Base-by-base conservation (phyloP, 2,888 invertebrate species). In the Hyalella azteca region DNA sequence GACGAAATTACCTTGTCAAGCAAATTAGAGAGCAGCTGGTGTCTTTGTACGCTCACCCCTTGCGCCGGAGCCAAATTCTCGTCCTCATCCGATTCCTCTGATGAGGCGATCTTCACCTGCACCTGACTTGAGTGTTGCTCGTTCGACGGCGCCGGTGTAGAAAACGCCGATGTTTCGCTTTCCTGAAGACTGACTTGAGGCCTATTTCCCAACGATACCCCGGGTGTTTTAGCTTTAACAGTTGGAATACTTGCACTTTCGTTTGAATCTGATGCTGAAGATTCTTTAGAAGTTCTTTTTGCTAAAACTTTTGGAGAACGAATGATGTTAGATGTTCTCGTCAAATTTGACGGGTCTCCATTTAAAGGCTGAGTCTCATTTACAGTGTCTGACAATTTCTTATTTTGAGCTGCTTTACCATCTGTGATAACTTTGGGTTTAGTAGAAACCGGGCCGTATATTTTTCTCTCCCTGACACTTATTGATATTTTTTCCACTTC, bases 11-110 rank as follows among this genome's bases (percentile, higher is more conserved):
- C 75, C 75, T 75, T 40, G 19, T 75, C 75, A 19, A 75, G 45
- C 45, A 75, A 40, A 75, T 41, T 75, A 75, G 75, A 45, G 45
- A 75, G 75, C 22, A 75, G 75, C 75, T 26, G 75, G 29, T 75
- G 41, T 45, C 75, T 78, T 76, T 78, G 66, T 54, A 41, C 66
- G 66, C 83, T 83, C 83, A 83, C 83, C 83, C 78, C 79, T 32
- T 80, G 49, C 39, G 41, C 78, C 19, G 39, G 48, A 32, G 45
- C 60, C 19, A 40, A 78, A 36, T 48, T 41, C 13, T 80, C 83
- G 29, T 83, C 81, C 29, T 80, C 81, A 40, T 81, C 81, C 15
- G 81, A 79, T 39, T 83, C 83, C 29, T 49, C 49, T 13, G 75
- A 29, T 76, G 75, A 40, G n/a, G 9, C 19, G 29, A 60, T 9